Evolutionary conservation across 2,888 invertebrate species (phyloP), one percentile per base, ranked within the genome.

Genomic region (Leptura quadrifasciata): DNA sequence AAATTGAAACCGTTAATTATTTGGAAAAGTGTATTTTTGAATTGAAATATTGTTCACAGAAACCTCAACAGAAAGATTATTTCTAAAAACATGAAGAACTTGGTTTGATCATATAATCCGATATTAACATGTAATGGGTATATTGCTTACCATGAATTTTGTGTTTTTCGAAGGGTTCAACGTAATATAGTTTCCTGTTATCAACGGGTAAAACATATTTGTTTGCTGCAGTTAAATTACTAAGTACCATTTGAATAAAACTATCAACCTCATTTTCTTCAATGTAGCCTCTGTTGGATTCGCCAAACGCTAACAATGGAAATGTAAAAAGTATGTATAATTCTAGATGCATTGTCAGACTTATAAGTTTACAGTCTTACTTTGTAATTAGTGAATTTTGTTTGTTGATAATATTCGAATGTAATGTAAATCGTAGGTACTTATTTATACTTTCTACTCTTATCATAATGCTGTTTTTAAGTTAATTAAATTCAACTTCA

Each of bases 161-260:
- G 21, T 57, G 12, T 20, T 20, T 3, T 3, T 57, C 21, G 10
- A 10, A 57, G 3, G 57, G 57, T 12, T 18, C 18, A 10, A 57
- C 57, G 57, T 20, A 57, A 57, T 1, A 5, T 21, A 57, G 18
- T 21, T 57, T 57, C 21, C 21, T 21, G 18, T 57, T 57, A 21
- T 57, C 20, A 5, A 57, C 21, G 1, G 57, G 57, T 21, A 21
- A 57, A 9, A 57, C 57, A 21, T 57, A 57, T 6, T 3, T 57
- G 12, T 12, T 20, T 20, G 21, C 57, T 57, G 57, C 20, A 18
- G 57, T 57, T 20, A 57, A 21, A 21, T 57, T 57, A 21, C 12
- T 21, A 20, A 57, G 20, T 15, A 57, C 55, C 55, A 55, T 55
- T n/a, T 55, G 18, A 6, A 55, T 55, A 55, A 55, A 55, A 17